phyloP scores from a whole-genome alignment of 30 jellyfish, hydroid and myxozoan species.

The Aurelia sp. region DNA sequence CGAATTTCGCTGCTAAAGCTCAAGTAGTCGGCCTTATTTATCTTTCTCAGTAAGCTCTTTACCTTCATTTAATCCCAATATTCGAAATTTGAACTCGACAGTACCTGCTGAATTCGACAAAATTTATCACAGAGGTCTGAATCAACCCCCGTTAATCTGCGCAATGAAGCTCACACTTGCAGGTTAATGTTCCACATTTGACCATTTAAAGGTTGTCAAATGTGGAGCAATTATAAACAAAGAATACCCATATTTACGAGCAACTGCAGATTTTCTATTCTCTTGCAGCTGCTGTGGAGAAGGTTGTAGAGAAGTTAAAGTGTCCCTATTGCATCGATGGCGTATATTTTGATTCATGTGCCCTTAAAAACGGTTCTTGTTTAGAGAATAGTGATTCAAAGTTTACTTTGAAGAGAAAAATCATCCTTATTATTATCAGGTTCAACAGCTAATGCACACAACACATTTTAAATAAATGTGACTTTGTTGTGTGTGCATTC shows the following conservation, averaged over 20 bases:
- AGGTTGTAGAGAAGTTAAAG: slow-evolving; percentile 53
- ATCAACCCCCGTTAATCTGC: too few relatives aligned
- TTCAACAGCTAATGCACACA: slow-evolving; percentile 42
- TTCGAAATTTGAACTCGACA: too few relatives aligned
- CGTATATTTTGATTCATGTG: slow-evolving; percentile 8
- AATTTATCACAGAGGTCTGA: too few relatives aligned
- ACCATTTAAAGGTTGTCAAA: background rate
- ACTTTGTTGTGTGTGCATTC: background rate
- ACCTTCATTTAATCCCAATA: too few relatives aligned
- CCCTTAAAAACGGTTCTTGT: slow-evolving; percentile 20
- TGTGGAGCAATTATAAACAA: slow-evolving; percentile 33
- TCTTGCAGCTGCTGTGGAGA: slow-evolving; percentile 55
- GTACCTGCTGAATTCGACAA: too few relatives aligned
- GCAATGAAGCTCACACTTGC: too few relatives aligned
- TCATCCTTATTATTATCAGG: slow-evolving; percentile 60
- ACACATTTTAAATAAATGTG: background rate
- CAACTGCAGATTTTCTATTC: slow-evolving; percentile 27
- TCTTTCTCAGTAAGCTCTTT: too few relatives aligned
- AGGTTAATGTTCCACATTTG: too few relatives aligned
- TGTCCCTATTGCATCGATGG: slow-evolving; percentile 64
- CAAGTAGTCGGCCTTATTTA: too few relatives aligned
- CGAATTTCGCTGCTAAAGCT: too few relatives aligned
- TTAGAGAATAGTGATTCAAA: background rate
- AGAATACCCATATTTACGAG: slow-evolving; percentile 41
- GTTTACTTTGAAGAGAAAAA: too few relatives aligned